Base-by-base conservation (phyloP, 2,797 vertebrate species). In the Okamejei kenojei region DNA sequence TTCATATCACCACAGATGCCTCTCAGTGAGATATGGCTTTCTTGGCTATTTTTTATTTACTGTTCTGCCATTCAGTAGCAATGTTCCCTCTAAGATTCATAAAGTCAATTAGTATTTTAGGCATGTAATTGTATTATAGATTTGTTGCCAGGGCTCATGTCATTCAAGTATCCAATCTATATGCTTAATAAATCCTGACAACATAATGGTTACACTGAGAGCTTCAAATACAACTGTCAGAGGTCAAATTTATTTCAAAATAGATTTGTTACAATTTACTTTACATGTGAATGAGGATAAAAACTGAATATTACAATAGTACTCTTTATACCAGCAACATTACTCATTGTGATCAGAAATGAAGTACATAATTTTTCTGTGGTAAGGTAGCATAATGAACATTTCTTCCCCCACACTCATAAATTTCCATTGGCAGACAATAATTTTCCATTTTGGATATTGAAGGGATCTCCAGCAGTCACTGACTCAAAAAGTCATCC, bases 291-390 rank as follows among this genome's bases (percentile, higher is more conserved):
- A 86, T 86, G 82, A 86, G 63, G 82, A 86, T 63, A 61, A 15
- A 86, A 86, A 65, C 58, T 19, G 82, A 61, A 58, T 86, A 61
- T 65, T 61, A 86, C 61, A 86, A 86, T 29, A 86, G 82, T 15
- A 86, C 82, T 17, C 17, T 86, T 86, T 11, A n/a, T 29, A 15
- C 17, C n/a, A 86, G 58, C 58, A 86, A 58, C 29, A 63, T 29
- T 32, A 86, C 11, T 65, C 58, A 84, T 84, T 58, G 81, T 61
- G 54, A 84, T 21, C 54, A 61, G 54, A 82, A 82, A 82, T 82
- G 54, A 58, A 26, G 45, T 58, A 29, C 54, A 63, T 63, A 86
- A 63, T 86, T 13, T 86, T 86, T 63, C 54, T 29, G 54, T 86
- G 58, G 29, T 32, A 86, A 86, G 17, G 13, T 86, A n/a, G 61